These are phyloP conservation scores for Ptilodon capucinus DNA, from an alignment of 2,888 invertebrate genomes.

Conservation along the genomic window DNA sequence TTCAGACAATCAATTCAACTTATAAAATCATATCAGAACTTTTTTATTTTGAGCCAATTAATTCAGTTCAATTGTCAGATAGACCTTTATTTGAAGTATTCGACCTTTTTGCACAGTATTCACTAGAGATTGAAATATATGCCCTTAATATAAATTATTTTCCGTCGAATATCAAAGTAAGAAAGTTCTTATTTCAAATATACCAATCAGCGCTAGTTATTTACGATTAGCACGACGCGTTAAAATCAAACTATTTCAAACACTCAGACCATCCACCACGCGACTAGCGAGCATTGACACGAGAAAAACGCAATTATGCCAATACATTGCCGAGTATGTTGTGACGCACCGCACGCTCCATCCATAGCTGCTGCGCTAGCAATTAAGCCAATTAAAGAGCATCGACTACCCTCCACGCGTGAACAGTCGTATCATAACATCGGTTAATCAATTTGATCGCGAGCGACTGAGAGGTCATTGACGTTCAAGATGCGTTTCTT, in stretches of 20 bases:
- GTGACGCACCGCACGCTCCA: constrained; percentile 13
- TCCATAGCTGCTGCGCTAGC: constrained; percentile 28
- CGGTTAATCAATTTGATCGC: constrained; percentile 72
- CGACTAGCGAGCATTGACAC: constrained; percentile 4
- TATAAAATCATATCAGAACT: too few relatives aligned
- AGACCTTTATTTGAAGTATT: too few relatives aligned
- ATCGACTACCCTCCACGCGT: constrained; percentile 57
- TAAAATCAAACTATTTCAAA: constrained; percentile 7
- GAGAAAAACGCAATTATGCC: constrained; percentile 7
- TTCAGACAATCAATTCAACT: too few relatives aligned
- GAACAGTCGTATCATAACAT: constrained; percentile 64
- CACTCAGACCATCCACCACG: background rate
- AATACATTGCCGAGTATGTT: constrained; percentile 6
- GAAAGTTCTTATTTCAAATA: background rate
- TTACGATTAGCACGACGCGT: background rate
- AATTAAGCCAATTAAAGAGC: constrained; percentile 75
- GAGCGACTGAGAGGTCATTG: constrained; percentile 61
- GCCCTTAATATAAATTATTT: too few relatives aligned
- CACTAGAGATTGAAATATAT: too few relatives aligned
- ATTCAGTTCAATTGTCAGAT: too few relatives aligned
- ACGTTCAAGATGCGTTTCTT: constrained; percentile 29
- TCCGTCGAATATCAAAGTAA: too few relatives aligned
- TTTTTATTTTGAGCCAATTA: too few relatives aligned
- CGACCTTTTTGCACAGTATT: too few relatives aligned
- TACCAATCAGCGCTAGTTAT: background rate